Base-by-base conservation (phyloP, 2,888 invertebrate genomes). In the Mylabris sibirica region DNA sequence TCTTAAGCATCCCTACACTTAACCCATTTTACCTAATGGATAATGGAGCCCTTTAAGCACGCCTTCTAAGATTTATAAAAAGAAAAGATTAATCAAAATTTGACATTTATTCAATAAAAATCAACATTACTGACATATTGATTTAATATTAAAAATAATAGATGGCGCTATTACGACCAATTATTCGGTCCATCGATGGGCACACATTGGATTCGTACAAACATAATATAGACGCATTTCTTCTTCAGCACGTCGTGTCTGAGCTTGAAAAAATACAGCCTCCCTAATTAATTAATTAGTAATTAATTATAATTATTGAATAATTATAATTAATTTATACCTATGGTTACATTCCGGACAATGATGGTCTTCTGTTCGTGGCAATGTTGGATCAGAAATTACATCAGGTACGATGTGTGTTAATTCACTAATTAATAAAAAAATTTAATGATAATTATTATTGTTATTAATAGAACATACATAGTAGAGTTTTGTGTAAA, bases 321-420 rank as follows among this genome's bases (percentile, higher is more conserved):
- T 5, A 24, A 17, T 20, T 8, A 8, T 17, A 49, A 44, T 35
- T 59, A 63, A 22, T 24, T 4, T 26, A 24, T 74, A 82, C 85
- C 94, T 89, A 84, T 98, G 94, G 72, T 91, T 91, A 85, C 99
- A 99, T 83, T 96, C 95, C 0, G 99, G 98, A 84, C 99, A 99
- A 67, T 96, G 95, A 85, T 99, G 99, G 80, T 99, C 98, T 84
- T 98, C 98, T 0, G 99, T 99, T 74, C 98, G 90, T 0, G 99
- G 99, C 71, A 99, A 86, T 0, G 99, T 99, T 3, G 99, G 99
- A 83, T 99, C 99, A 60, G 98, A 96, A 73, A 98, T 96, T 0
- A 99, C 99, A 84, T 99, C 99, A 0, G 98, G 95, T 65, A 98
- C 97, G 78, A 99, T 99, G 85, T 99, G 99, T 0, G 98, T 99